Conservation (phyloP, 2,113 vertebrate species). For the Ptilorrhoa leucosticta region DNA sequence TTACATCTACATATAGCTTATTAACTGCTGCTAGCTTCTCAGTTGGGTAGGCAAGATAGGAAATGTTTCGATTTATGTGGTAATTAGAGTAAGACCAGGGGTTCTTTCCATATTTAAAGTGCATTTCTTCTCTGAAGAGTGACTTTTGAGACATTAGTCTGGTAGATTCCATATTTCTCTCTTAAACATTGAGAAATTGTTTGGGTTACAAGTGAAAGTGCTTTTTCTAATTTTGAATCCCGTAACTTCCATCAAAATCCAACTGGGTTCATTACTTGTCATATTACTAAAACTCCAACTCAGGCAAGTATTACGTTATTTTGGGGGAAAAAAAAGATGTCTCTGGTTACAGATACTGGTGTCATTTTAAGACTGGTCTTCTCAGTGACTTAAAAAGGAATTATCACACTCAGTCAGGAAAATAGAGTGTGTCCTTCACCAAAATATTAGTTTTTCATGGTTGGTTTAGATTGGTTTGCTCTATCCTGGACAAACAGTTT, state of each 20-base stretch:
- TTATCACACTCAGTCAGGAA: background rate
- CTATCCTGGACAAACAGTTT: background rate
- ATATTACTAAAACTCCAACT: background rate
- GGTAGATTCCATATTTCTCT: background rate
- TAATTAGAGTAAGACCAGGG: constrained; percentile 6
- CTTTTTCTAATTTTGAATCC: background rate
- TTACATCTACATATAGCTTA: constrained; percentile 21
- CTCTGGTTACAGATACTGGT: background rate
- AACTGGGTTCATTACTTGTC: background rate
- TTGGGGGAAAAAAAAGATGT: fast-evolving
- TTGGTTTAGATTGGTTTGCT: background rate
- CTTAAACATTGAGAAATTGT: background rate
- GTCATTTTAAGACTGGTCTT: background rate
- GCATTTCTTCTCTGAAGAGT: background rate
- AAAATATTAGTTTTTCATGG: background rate
- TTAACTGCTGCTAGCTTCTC: constrained; percentile 22
- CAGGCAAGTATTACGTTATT: background rate
- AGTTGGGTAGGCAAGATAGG: constrained; percentile 3
- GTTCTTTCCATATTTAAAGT: background rate
- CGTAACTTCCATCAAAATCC: background rate
- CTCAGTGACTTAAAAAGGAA: background rate
- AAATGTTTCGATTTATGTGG: constrained; percentile 37
- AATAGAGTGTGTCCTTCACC: background rate
- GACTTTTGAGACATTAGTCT: background rate
- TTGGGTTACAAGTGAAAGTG: background rate